Conservation (phyloP, 1,140 invertebrate genomes). For the Drosophila neocordata region DNA sequence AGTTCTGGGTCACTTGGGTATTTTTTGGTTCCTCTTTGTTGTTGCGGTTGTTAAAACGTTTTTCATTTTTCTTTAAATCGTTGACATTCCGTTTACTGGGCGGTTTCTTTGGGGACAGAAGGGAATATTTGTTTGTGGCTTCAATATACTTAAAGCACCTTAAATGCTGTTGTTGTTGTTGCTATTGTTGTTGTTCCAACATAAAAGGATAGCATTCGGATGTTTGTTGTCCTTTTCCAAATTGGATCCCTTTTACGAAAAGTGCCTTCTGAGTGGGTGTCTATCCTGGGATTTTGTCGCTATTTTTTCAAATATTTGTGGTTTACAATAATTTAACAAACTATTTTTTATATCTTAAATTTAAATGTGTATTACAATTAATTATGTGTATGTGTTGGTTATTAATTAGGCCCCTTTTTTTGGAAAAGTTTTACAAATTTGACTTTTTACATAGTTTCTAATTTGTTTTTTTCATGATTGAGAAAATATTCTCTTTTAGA, state of each 20-base stretch:
- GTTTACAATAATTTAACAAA: not conserved
- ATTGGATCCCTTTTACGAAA: not conserved
- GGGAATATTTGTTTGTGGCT: conserved; percentile 3
- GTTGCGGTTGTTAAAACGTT: conserved; percentile 31
- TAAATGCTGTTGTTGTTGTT: not conserved
- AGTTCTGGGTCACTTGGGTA: conserved; percentile 70
- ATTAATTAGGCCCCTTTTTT: too few relatives aligned
- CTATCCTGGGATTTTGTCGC: not conserved
- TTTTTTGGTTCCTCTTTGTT: conserved; percentile 33
- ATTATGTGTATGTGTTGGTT: too few relatives aligned
- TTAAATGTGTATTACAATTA: too few relatives aligned
- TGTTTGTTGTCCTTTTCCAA: not conserved
- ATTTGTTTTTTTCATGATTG: too few relatives aligned
- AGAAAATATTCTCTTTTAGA: too few relatives aligned
- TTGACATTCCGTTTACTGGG: conserved; percentile 15
- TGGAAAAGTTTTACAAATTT: too few relatives aligned
- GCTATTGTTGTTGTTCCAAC: not conserved
- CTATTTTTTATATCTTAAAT: not conserved
- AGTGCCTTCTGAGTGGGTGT: not conserved
- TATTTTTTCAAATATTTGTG: conserved; percentile 1
- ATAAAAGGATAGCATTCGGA: not conserved
- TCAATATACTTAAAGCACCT: not conserved
- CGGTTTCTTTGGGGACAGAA: not conserved
- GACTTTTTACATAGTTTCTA: too few relatives aligned
- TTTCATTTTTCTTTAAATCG: conserved; percentile 36